Evolutionary conservation across 2,113 vertebrate genomes (phyloP).

Genomic region (Bufo bufo): DNA sequence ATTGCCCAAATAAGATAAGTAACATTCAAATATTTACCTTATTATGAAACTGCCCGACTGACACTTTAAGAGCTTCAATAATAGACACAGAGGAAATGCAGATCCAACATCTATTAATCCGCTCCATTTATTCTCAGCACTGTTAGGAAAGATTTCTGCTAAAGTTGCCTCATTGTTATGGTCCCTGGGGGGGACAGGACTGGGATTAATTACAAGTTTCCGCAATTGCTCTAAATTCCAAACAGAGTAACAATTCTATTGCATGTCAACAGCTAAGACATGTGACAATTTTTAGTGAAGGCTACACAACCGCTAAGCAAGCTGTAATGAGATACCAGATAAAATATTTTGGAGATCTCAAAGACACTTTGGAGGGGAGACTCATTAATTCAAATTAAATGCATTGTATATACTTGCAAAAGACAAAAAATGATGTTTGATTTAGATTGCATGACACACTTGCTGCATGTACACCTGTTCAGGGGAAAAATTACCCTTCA

Average conservation of each 20-base stretch:
- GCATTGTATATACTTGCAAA: too few species aligned
- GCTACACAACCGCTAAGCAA: too few species aligned
- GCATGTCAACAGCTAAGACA: background rate
- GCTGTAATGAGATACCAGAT: too few species aligned
- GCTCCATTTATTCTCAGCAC: background rate
- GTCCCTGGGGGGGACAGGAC: background rate
- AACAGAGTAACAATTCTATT: background rate
- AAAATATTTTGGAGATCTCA: too few species aligned
- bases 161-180: background rate
- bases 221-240: background rate
- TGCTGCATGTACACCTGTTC: background rate
- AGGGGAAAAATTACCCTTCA: background rate
- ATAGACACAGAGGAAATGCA: background rate
- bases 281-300: background rate
- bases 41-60: slow-evolving; percentile 65
- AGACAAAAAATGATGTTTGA: too few species aligned
- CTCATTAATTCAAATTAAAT: too few species aligned
- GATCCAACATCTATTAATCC: background rate
- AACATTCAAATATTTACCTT: slow-evolving; percentile 76
- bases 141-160: background rate
- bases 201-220: background rate
- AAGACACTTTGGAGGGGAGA: too few species aligned
- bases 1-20: slow-evolving; percentile 68
- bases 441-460: background rate
- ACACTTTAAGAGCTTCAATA: background rate